Evolutionary conservation across 2,797 vertebrate species (phyloP).

Genomic region (Sebastes trivittatus): DNA sequence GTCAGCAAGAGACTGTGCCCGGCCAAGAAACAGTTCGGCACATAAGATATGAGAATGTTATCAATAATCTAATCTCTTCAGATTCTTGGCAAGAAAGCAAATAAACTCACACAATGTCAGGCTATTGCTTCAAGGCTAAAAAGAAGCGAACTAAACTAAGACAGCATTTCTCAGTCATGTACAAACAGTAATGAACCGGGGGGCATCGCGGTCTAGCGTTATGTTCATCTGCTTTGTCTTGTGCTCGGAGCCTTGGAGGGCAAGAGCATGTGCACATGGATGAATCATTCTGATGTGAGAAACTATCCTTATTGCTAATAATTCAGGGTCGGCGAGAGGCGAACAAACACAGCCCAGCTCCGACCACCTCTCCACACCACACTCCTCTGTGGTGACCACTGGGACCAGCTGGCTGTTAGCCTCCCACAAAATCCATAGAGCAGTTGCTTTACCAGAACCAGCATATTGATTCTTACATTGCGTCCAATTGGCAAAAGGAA

Average conservation of each 20-base stretch:
- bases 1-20: background rate
- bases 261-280: background rate
- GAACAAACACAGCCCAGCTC: conserved; percentile 7
- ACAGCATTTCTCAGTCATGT: background rate
- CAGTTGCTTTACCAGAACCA: conserved; percentile 34
- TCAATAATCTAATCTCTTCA: background rate
- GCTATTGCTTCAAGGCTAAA: background rate
- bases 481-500: conserved; percentile 50
- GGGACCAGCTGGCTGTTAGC: conserved; percentile 38
- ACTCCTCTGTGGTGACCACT: conserved; percentile 7
- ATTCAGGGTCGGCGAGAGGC: conserved; percentile 11
- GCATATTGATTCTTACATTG: conserved; percentile 51
- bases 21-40: background rate
- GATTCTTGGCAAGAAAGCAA: background rate
- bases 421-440: conserved; percentile 51
- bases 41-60: background rate
- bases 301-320: conserved; percentile 39
- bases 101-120: background rate
- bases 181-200: background rate
- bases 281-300: background rate
- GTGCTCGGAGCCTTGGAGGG: background rate
- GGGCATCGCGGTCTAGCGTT: background rate
- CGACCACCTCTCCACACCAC: no score
- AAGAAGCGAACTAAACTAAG: background rate
- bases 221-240: conserved; percentile 5